Percentiles rank a stretch among this genome's conserved stretches.
Conservation (phyloP, 2,113 vertebrate genomes). For the Lynx canadensis region DNA sequence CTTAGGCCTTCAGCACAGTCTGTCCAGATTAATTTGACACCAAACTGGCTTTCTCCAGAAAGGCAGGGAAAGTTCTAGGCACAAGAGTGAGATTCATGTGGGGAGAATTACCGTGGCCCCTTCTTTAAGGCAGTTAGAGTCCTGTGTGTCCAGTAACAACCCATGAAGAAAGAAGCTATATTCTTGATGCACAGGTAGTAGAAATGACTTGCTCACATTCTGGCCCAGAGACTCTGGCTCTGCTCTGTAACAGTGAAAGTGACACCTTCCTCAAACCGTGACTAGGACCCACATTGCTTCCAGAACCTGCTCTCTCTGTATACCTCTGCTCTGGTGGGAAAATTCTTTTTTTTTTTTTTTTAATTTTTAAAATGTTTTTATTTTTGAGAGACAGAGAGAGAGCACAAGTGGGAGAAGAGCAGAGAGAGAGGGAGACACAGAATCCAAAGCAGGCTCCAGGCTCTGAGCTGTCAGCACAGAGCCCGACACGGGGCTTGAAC, state of each 20-base stretch:
- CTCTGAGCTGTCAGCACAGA: no score
- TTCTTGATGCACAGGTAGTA: neutral
- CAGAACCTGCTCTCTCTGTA: neutral
- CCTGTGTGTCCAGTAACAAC: neutral
- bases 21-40: conserved; percentile 43
- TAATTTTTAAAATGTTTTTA: no score
- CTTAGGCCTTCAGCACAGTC: neutral
- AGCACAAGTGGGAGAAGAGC: no score
- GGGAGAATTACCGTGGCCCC: neutral
- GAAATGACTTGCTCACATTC: neutral
- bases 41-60: conserved; percentile 49
- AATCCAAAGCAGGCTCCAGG: no score
- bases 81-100: neutral
- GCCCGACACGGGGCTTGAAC: no score
- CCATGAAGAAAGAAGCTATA: neutral
- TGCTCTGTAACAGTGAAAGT: neutral
- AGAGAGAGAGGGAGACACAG: no score
- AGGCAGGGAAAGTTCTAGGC: neutral
- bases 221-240: neutral
- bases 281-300: rapidly evolving
- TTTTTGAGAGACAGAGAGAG: no score
- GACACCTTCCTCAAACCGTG: neutral
- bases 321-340: neutral
- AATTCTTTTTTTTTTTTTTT: neutral
- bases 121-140: neutral